phyloP scores from a whole-genome alignment of 1,140 invertebrate species.

The Caerostris darwini region DNA sequence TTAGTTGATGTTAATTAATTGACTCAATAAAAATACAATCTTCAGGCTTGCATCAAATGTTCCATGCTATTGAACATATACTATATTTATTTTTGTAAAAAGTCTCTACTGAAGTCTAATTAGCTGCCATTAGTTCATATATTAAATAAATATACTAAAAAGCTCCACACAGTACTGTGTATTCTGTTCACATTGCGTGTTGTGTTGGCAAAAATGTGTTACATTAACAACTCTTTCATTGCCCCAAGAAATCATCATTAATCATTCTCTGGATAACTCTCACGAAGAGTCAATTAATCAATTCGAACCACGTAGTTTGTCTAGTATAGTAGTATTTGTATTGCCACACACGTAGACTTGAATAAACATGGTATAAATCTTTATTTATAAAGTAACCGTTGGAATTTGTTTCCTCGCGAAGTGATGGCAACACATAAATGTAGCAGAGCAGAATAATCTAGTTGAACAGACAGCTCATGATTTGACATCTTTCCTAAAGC shows the following conservation, averaged over 20 bases:
- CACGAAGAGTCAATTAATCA: conserved; percentile 36
- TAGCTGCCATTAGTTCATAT: too few relatives aligned
- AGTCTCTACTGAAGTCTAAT: too few relatives aligned
- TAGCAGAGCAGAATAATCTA: too few relatives aligned
- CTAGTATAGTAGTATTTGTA: not conserved
- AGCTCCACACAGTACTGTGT: not conserved
- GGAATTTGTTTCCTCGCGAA: too few relatives aligned
- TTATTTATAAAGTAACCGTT: not conserved
- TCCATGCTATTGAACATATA: too few relatives aligned
- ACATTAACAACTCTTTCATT: conserved; percentile 32
- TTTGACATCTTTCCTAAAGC: too few relatives aligned
- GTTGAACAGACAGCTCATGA: too few relatives aligned
- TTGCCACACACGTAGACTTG: not conserved
- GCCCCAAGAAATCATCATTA: not conserved
- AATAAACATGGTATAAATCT: not conserved
- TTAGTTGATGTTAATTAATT: too few relatives aligned
- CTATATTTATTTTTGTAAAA: too few relatives aligned
- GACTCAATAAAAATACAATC: too few relatives aligned
- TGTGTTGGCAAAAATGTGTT: not conserved
- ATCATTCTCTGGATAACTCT: conserved; percentile 6
- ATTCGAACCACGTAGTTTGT: not conserved
- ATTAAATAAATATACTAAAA: not conserved
- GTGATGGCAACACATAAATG: too few relatives aligned
- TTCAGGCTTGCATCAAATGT: too few relatives aligned
- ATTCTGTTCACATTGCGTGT: not conserved